These are phyloP conservation scores for Pygathrix nemaeus DNA, from an alignment of 2,113 vertebrate genomes.

Conservation along the genomic window DNA sequence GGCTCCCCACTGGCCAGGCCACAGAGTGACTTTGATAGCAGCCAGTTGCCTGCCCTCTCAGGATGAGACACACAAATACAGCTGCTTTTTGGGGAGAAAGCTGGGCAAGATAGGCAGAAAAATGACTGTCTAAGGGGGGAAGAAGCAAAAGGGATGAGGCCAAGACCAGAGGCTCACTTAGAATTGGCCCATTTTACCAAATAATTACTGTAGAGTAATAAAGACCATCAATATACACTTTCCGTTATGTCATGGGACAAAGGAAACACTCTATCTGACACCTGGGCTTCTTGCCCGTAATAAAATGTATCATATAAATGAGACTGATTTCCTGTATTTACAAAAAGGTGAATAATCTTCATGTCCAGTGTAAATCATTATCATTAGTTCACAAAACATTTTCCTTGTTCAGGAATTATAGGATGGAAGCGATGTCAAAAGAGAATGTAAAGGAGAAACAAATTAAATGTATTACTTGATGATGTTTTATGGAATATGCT, in stretches of 20 bases:
- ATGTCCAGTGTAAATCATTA: constrained; percentile 67
- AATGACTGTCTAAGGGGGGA: constrained; percentile 36
- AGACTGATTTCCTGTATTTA: constrained; percentile 60
- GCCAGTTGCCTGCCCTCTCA: constrained; percentile 61
- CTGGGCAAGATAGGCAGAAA: constrained; percentile 49
- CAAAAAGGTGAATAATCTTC: constrained; percentile 67
- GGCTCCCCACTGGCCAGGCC: constrained; percentile 15
- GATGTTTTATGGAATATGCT: neutral
- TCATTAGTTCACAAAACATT: constrained; percentile 54
- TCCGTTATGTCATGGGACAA: constrained; percentile 45
- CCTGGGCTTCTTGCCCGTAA: constrained; percentile 64
- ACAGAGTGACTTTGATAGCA: constrained; percentile 55
- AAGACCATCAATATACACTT: constrained; percentile 48
- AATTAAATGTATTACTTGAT: constrained; percentile 52
- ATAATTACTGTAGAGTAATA: constrained; percentile 67
- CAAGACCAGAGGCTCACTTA: constrained; percentile 28
- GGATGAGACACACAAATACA: constrained; percentile 55
- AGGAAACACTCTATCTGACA: constrained; percentile 58
- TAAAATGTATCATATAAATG: constrained; percentile 58
- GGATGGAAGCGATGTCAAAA: constrained; percentile 49
- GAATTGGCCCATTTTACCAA: constrained; percentile 63
- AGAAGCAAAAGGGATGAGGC: neutral
- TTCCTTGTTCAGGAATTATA: constrained; percentile 52
- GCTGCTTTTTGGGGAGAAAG: constrained; percentile 52
- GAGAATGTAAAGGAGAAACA: constrained; percentile 20